Evolutionary conservation across 2,888 invertebrate genomes (phyloP).

Genomic region (Iselma pallidipennis): DNA sequence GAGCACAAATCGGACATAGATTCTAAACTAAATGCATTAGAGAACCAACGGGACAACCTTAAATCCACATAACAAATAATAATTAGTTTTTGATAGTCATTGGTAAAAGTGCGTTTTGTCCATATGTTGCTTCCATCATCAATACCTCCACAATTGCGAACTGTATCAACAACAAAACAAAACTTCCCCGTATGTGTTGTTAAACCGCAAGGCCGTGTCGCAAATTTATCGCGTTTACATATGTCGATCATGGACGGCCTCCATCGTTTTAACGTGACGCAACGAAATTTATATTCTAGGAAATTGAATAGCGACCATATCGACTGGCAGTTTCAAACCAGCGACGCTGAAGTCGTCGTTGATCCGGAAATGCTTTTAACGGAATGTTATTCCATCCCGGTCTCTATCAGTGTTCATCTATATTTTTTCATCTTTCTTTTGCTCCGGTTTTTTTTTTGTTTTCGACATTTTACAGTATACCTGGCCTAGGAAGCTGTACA

Average conservation of each 20-base stretch:
- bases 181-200: no score
- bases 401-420: conserved; percentile 44
- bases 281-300: conserved; percentile 46
- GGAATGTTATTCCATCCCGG: conserved; percentile 50
- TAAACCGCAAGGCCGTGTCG: conserved; percentile 19
- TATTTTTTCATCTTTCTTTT: neutral
- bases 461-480: conserved; percentile 49
- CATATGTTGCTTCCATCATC: conserved; percentile 17
- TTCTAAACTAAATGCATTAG: no score
- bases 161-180: no score
- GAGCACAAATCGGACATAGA: neutral
- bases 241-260: conserved; percentile 28
- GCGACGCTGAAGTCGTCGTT: conserved; percentile 35
- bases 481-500: conserved; percentile 22
- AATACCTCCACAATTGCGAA: conserved; percentile 11
- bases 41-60: conserved; percentile 32
- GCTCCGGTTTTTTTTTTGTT: conserved; percentile 16
- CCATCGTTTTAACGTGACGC: conserved; percentile 39
- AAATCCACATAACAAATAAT: conserved; percentile 39
- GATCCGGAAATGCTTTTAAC: conserved; percentile 54
- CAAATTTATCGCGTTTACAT: conserved; percentile 27
- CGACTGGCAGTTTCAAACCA: conserved; percentile 39
- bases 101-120: conserved; percentile 36
- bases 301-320: conserved; percentile 48
- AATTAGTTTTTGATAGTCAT: conserved; percentile 42